Conservation (phyloP, 2,113 vertebrate genomes). For the Nycticorax nycticorax region DNA sequence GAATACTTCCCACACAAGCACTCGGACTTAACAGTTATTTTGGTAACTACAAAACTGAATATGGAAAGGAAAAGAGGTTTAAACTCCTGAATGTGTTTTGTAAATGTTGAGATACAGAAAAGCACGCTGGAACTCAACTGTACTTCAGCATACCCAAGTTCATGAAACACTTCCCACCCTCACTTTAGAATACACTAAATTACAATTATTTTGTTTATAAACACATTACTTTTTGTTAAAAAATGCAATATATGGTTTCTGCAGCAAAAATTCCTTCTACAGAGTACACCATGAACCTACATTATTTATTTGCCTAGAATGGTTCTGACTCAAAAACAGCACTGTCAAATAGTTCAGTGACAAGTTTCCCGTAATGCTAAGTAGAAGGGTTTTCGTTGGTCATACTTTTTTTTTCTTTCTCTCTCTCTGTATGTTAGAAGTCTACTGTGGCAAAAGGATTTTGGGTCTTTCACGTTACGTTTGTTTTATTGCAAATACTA, state of each 20-base stretch:
- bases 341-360: conserved; percentile 49
- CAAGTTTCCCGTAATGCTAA: conserved; percentile 10
- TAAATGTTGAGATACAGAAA: conserved; percentile 64
- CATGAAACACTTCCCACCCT: conserved; percentile 50
- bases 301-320: conserved; percentile 22
- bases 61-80: conserved; percentile 50
- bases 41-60: conserved; percentile 57
- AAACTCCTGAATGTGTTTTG: conserved; percentile 47
- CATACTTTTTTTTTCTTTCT: background rate
- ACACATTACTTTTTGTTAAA: conserved; percentile 23
- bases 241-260: conserved; percentile 32
- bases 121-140: conserved; percentile 51
- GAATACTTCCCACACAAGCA: conserved; percentile 31
- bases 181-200: conserved; percentile 39
- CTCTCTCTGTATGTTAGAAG: background rate
- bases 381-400: conserved; percentile 33
- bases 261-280: conserved; percentile 32
- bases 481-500: conserved; percentile 38
- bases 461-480: conserved; percentile 43
- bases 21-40: conserved; percentile 48
- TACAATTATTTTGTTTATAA: conserved; percentile 58
- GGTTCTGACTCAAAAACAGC: conserved; percentile 32
- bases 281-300: conserved; percentile 17
- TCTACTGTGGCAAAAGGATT: conserved; percentile 49
- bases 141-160: conserved; percentile 41